Evolutionary conservation across 2,797 vertebrate species (phyloP), one percentile per base, ranked within the genome.

Genomic region (Ctenopoma multispine): DNA sequence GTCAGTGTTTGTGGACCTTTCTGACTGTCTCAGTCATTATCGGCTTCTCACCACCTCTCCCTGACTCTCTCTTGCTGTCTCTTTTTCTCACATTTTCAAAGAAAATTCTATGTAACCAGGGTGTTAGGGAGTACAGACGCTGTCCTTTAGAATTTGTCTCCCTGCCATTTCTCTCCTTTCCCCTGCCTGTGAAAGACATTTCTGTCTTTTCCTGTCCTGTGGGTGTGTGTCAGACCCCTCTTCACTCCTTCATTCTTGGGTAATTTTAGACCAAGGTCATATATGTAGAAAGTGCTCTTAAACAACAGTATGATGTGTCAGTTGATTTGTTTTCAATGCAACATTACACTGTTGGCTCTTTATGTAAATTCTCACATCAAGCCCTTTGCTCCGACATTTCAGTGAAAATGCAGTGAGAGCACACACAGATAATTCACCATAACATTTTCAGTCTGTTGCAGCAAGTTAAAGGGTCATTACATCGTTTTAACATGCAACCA

Each of bases 141-240:
- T 70, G 82, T 87, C 79, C 54, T 77, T 68, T 63, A 49, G 20
- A 54, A 87, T 83, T 44, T 79, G 77, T 82, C 58, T 81, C 21
- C 27, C 53, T 75, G 70, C 66, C 79, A 80, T 65, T 66, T 81
- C 51, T 47, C 40, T 34, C 80, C 57, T 47, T 51, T 67, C n/a
- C 47, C 23, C 41, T 27, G 31, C 51, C 15, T 6, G n/a, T 71
- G 69, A 48, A 61, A 67, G 62, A 72, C 67, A 66, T 60, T 51
- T 77, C 21, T 69, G 21, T 73, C 51, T 68, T 59, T 27, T 23
- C 63, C 48, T 61, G 44, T 64, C 69, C 21, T 59, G 58, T 36
- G 13, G 55, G 53, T 20, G 75, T 59, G 20, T 29, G 43, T 81
- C 72, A 57, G 14, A 63, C 57, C 47, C 47, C 21, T 67, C 23